These are phyloP conservation scores for Zygaena filipendulae DNA, from an alignment of 2,888 invertebrate genomes.

Conservation along the genomic window DNA sequence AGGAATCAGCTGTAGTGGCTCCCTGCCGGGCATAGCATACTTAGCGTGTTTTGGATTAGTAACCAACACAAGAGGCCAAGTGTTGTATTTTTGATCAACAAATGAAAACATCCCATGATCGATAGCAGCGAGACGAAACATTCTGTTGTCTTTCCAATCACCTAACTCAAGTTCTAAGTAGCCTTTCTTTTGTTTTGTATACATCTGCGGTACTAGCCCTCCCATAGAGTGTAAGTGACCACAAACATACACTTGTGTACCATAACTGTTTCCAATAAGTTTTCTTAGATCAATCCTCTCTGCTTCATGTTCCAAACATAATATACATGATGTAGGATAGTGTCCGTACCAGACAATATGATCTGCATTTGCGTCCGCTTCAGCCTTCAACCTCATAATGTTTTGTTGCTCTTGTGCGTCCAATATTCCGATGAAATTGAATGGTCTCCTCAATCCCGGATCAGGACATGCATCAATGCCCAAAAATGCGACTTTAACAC, in stretches of 20 bases:
- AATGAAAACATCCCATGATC: constrained; percentile 92
- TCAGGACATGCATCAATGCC: constrained; percentile 89
- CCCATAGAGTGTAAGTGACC: constrained; percentile 91
- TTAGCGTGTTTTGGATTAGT: constrained; percentile 92
- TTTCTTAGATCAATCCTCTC: constrained; percentile 61
- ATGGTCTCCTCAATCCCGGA: constrained; percentile 87
- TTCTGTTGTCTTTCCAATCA: constrained; percentile 92
- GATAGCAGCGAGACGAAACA: constrained; percentile 86
- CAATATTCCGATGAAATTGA: constrained; percentile 88
- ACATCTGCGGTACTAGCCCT: constrained; percentile 84
- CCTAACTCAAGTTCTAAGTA: constrained; percentile 89
- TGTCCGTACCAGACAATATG: constrained; percentile 81
- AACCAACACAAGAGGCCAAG: constrained; percentile 85
- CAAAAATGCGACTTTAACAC: constrained; percentile 80
- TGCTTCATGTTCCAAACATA: constrained; percentile 64
- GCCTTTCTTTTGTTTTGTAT: constrained; percentile 84
- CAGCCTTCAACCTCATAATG: constrained; percentile 65
- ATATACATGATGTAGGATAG: constrained; percentile 90
- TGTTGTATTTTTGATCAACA: constrained; percentile 77
- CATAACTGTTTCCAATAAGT: constrained; percentile 68
- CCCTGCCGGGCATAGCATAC: constrained; percentile 77
- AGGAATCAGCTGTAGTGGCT: constrained; percentile 73
- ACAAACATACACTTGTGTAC: constrained; percentile 83
- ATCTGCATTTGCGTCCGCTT: constrained; percentile 56
- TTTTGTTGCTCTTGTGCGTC: constrained; percentile 66